Conservation (phyloP, 2,888 invertebrate genomes). For the Ceratothoa steindachneri region DNA sequence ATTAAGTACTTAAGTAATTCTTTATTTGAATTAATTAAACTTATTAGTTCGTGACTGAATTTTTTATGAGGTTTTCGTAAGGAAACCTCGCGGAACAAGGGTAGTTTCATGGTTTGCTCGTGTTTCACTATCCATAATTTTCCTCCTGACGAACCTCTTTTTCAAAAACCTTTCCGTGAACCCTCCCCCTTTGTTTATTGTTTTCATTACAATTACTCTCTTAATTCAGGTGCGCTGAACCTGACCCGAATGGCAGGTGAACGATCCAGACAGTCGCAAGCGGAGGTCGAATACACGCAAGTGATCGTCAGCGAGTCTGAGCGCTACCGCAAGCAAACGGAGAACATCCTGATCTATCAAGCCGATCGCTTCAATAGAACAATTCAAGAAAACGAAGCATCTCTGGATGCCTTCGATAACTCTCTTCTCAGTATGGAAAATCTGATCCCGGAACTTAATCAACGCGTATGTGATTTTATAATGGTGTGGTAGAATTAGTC, state of each 20-base stretch:
- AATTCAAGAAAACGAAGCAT: slow-evolving; percentile 68
- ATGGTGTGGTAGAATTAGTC: too few species aligned
- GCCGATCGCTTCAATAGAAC: slow-evolving; percentile 62
- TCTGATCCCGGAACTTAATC: slow-evolving; percentile 78
- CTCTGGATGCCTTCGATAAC: slow-evolving; percentile 63
- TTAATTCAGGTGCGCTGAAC: slow-evolving; percentile 75
- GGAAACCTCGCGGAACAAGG: too few species aligned
- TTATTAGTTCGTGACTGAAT: too few species aligned
- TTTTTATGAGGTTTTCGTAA: too few species aligned
- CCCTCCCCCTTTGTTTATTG: too few species aligned
- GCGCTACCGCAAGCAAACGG: slow-evolving; percentile 63
- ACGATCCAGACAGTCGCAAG: slow-evolving; percentile 55
- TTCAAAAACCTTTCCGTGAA: too few species aligned
- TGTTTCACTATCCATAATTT: too few species aligned
- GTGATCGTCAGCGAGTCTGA: slow-evolving; percentile 60
- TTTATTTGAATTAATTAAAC: too few species aligned
- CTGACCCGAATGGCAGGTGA: slow-evolving; percentile 73
- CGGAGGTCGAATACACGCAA: slow-evolving; percentile 54
- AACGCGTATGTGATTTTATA: slow-evolving; percentile 60
- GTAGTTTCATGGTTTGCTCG: too few species aligned
- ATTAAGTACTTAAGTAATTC: too few species aligned
- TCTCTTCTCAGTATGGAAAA: slow-evolving; percentile 66
- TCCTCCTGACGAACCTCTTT: too few species aligned
- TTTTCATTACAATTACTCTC: too few species aligned
- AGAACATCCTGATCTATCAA: slow-evolving; percentile 62